Percentiles rank a stretch among this genome's conserved stretches.
These are phyloP conservation scores for Macrocentrus cingulum DNA, from an alignment of 1,140 invertebrate genomes.

Conservation along the genomic window DNA sequence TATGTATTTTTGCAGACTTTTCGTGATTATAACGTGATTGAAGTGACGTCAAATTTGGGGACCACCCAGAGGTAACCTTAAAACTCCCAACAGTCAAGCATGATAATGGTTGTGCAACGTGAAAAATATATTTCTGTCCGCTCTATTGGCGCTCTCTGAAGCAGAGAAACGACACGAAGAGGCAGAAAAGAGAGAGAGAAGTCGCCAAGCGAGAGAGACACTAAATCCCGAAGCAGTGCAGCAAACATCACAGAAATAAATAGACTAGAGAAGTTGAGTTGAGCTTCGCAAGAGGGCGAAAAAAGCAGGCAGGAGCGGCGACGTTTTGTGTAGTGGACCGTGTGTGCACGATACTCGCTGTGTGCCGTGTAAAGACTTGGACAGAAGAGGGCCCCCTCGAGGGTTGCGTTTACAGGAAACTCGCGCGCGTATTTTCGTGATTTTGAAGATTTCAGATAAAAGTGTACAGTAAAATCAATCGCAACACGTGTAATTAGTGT, in stretches of 20 bases:
- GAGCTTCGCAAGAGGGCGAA: background rate
- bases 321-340: slow-evolving; percentile 1
- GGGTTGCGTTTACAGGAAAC: slow-evolving; percentile 23
- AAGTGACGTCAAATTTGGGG: background rate
- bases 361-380: slow-evolving; percentile 13
- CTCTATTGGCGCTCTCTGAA: slow-evolving; percentile 25
- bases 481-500: too few relatives aligned
- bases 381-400: slow-evolving; percentile 15
- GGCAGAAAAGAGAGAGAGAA: background rate
- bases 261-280: slow-evolving; percentile 14
- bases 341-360: slow-evolving; percentile 7
- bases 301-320: background rate
- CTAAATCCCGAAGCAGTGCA: slow-evolving; percentile 27
- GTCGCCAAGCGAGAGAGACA: slow-evolving; percentile 21
- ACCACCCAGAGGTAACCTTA: slow-evolving; percentile 1
- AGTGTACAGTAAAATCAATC: too few relatives aligned
- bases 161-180: slow-evolving; percentile 4
- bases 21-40: background rate
- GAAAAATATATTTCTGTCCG: slow-evolving; percentile 31
- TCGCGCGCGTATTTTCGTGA: slow-evolving; percentile 22
- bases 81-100: background rate
- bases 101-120: slow-evolving; percentile 27
- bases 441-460: background rate
- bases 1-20: background rate
- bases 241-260: slow-evolving; percentile 40